phyloP scores from a whole-genome alignment of 2,113 vertebrate species.

The Baryphthengus martii region DNA sequence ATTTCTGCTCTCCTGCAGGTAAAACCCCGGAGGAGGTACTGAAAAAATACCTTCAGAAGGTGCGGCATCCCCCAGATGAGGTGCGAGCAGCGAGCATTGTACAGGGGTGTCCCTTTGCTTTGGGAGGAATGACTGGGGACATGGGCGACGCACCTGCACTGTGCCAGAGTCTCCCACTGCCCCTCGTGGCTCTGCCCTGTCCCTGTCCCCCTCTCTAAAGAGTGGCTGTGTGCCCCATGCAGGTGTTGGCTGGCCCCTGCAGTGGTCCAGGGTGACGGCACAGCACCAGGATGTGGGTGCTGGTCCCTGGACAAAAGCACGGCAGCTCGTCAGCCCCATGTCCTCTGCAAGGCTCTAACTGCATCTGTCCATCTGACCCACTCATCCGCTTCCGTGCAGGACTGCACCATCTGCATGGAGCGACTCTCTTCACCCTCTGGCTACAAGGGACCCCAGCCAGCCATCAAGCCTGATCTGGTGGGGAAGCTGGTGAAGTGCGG shows the following conservation, averaged over 20 bases:
- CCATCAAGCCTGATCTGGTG: slow-evolving; percentile 82
- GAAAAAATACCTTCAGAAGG: slow-evolving; percentile 91
- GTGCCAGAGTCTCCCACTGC: rapidly evolving
- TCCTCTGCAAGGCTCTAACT: rapidly evolving
- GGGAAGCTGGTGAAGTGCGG: slow-evolving; percentile 86
- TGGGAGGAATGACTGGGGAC: neutral
- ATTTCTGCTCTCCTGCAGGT: slow-evolving; percentile 44
- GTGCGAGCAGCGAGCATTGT: slow-evolving; percentile 39
- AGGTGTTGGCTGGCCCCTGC: rapidly evolving
- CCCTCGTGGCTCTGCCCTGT: neutral
- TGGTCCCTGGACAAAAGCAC: neutral
- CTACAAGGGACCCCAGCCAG: slow-evolving; percentile 85
- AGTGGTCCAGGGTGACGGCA: neutral
- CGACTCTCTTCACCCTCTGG: slow-evolving; percentile 84
- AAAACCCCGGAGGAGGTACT: slow-evolving; percentile 92
- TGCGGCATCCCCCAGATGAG: slow-evolving; percentile 88
- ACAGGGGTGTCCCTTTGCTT: neutral
- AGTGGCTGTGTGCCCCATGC: rapidly evolving
- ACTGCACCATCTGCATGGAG: slow-evolving; percentile 97
- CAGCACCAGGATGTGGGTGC: rapidly evolving
- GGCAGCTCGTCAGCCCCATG: neutral
- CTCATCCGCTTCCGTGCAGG: slow-evolving; percentile 54
- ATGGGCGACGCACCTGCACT: rapidly evolving
- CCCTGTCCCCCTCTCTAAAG: neutral
- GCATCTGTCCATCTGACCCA: neutral